These are phyloP conservation scores for Chromoteleia sp. DNA, from an alignment of 2,888 invertebrate genomes.

Conservation along the genomic window DNA sequence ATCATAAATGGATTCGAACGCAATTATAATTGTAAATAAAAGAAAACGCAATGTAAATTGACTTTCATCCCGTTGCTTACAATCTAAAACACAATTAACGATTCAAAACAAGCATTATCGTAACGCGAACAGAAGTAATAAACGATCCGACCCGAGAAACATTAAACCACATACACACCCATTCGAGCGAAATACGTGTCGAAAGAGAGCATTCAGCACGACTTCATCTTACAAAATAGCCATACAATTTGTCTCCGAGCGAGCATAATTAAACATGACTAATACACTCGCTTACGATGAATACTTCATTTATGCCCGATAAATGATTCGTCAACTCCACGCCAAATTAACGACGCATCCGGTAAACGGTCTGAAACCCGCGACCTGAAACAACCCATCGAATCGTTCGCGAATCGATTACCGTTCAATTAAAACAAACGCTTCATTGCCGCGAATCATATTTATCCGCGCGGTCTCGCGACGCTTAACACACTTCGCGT, in stretches of 20 bases:
- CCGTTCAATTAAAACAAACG: background rate
- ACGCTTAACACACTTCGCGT: conserved; percentile 35
- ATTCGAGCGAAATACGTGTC: background rate
- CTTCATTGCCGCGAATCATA: conserved; percentile 14
- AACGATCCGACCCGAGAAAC: conserved; percentile 14
- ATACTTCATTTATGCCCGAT: conserved; percentile 21
- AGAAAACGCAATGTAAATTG: conserved; percentile 4
- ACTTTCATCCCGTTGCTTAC: background rate
- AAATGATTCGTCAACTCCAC: conserved; percentile 40
- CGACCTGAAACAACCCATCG: conserved; percentile 18
- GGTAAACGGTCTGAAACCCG: conserved; percentile 25
- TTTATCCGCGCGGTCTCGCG: background rate
- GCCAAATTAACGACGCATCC: conserved; percentile 36
- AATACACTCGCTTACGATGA: conserved; percentile 26
- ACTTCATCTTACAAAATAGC: conserved; percentile 25
- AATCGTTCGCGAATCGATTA: conserved; percentile 6
- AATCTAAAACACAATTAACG: conserved; percentile 16
- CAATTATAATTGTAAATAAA: conserved; percentile 15
- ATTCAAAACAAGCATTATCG: conserved; percentile 19
- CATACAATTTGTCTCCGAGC: conserved; percentile 33
- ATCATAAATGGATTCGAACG: background rate
- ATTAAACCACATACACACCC: conserved; percentile 16
- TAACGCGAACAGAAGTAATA: conserved; percentile 19
- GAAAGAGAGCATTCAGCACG: conserved; percentile 11
- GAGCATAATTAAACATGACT: conserved; percentile 46